Evolutionary conservation across 2,888 invertebrate genomes (phyloP).

Genomic region (Tiphia femorata): DNA sequence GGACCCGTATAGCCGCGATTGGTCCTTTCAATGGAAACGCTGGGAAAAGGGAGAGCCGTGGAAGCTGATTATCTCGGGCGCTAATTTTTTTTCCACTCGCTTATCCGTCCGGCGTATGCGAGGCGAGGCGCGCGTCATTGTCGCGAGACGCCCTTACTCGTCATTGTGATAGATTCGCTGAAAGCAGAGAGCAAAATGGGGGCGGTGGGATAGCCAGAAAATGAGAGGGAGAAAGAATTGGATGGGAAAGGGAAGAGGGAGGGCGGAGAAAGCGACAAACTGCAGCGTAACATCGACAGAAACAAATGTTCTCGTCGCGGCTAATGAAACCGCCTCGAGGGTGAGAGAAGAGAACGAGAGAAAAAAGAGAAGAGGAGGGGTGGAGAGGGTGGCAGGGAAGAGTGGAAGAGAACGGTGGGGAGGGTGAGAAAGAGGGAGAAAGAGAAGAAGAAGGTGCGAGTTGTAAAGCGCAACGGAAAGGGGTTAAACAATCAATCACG

Average conservation of each 20-base stretch:
- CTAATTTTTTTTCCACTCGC: too few relatives aligned
- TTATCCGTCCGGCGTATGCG: too few relatives aligned
- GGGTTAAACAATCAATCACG: constrained; percentile 33
- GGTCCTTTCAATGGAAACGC: too few relatives aligned
- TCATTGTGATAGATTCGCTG: too few relatives aligned
- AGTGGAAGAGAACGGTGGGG: constrained; percentile 6
- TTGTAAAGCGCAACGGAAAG: constrained; percentile 29
- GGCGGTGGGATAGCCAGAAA: too few relatives aligned
- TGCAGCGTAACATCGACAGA: constrained; percentile 38
- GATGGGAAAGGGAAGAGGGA: background rate
- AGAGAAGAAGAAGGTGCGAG: constrained; percentile 28
- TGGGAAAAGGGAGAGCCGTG: too few relatives aligned
- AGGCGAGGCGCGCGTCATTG: too few relatives aligned
- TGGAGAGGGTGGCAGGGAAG: background rate
- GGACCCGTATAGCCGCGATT: too few relatives aligned
- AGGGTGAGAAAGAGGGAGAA: constrained; percentile 16
- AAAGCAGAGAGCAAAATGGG: too few relatives aligned
- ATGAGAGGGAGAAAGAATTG: background rate
- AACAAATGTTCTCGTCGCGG: constrained; percentile 42
- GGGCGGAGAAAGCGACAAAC: constrained; percentile 26
- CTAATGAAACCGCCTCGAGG: constrained; percentile 41
- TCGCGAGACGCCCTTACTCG: too few relatives aligned
- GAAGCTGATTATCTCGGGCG: too few relatives aligned
- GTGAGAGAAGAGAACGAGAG: background rate
- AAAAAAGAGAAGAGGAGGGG: background rate